Base-by-base conservation (phyloP, 2,888 invertebrate genomes). In the Abscondita cerata region DNA sequence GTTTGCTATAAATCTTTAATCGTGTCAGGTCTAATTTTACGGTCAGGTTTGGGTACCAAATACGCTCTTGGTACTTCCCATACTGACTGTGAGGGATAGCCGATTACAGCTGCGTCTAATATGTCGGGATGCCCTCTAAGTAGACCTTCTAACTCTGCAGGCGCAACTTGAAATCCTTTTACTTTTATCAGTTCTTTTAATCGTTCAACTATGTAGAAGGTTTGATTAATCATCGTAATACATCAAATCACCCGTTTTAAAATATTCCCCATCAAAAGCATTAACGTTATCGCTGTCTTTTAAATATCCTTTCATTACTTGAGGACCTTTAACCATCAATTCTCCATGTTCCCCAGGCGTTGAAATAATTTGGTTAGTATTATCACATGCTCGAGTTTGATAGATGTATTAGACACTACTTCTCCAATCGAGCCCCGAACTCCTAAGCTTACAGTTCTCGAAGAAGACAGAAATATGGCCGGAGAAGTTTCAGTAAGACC, bases 131-230 rank as follows among this genome's bases (percentile, higher is more conserved):
- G 33, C 85, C n/a, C 83, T 60, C 89, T 84, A 0, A 93, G 73
- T 5, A 91, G 73, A 48, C 83, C 86, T 78, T 95, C 95, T 18
- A 95, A 77, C 77, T 95, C 95, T 0, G 94, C 93, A 16, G 95
- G 95, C 6, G 95, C 87, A 2, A 95, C 94, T 86, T 93, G 85
- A 72, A 81, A 86, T 1, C 83, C 87, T 77, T 86, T 88, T 12
- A 80, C 80, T 70, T 95, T 95, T 61, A 95, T 95, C 33, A 95
- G 81, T 75, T 94, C 93, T 76, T 94, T 94, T 48, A 90, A 76
- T 66, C 95, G 84, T 73, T 93, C 94, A 25, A 88, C 86, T 58
- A 95, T 86, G 69, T 84, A 90, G 65, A 92, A 81, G 52, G 77
- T 75, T 0, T 89, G 89, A 0, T 87, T 82, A n/a, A 16, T 89